Evolutionary conservation across 2,113 vertebrate species (phyloP), one percentile per base, ranked within the genome.

Genomic region (Clinocottus analis): DNA sequence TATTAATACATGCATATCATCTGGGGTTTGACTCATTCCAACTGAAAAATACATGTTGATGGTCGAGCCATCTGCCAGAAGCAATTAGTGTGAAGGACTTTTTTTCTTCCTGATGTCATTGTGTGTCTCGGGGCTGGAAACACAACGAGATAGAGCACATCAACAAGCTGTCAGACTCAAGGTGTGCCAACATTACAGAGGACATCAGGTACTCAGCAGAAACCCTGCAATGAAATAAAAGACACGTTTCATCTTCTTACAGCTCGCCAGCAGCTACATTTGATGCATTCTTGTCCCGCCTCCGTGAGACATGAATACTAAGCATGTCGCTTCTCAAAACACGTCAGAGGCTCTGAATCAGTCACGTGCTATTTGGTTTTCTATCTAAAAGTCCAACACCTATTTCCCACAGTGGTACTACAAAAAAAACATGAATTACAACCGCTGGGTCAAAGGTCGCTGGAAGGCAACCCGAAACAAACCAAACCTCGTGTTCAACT

Each of bases 371-470:
- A 3, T 60, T 59, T n/a, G n/a, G n/a, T n/a, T n/a, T n/a, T n/a
- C n/a, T n/a, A n/a, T n/a, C n/a, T n/a, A n/a, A n/a, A n/a, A n/a
- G n/a, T n/a, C n/a, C n/a, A 19, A 49, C 12, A 58, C 10, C 2
- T 47, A n/a, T 66, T 53, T 21, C n/a, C 59, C 31, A 67, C 12
- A 25, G 25, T 25, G 61, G 9, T 17, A 73, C 0, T 16, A 19
- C 19, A 14, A 55, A 10, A 3, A 60, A 4, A 4, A 4, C 33
- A 63, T 4, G 66, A 49, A 45, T 27, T 29, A n/a, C 21, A 33
- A 70, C 41, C 41, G 58, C 19, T 62, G 29, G 58, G 63, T 74
- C n/a, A 87, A 80, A 83, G 80, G 66, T 82, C 27, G 29, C 27
- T 23, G 8, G 45, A 75, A 69, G 58, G n/a, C 62, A 63, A 64